Evolutionary conservation across 2,888 invertebrate species (phyloP).

Genomic region (Dryobotodes eremita): DNA sequence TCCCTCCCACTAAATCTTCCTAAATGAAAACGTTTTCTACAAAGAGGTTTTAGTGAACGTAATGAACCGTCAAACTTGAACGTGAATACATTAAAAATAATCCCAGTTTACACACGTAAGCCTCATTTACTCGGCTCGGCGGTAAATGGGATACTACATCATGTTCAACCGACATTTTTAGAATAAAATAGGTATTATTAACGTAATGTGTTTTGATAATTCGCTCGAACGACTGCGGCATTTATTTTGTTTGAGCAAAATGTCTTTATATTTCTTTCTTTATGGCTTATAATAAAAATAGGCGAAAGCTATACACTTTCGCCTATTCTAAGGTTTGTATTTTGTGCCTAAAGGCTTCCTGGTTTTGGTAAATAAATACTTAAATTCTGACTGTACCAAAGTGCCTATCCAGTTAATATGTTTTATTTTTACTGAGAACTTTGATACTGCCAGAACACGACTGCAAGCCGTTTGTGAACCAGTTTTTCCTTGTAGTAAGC

Average conservation of each 20-base stretch:
- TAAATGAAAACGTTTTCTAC: conserved; percentile 41
- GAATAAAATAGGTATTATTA: conserved; percentile 55
- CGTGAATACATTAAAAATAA: conserved; percentile 68
- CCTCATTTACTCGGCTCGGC: conserved; percentile 49
- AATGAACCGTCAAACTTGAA: conserved; percentile 63
- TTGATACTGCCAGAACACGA: background rate
- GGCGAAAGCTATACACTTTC: too few species aligned
- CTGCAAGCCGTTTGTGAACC: background rate
- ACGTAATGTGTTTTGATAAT: conserved; percentile 61
- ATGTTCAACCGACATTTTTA: conserved; percentile 56
- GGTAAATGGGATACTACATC: conserved; percentile 61
- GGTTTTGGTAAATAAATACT: background rate
- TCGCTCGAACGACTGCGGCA: conserved; percentile 41
- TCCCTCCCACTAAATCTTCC: conserved; percentile 35
- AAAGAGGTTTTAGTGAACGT: conserved; percentile 54
- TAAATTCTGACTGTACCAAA: background rate
- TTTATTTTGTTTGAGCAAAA: conserved; percentile 46
- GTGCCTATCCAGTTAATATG: background rate
- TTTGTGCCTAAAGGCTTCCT: conserved; percentile 1
- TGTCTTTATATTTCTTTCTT: conserved; percentile 38
- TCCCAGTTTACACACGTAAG: conserved; percentile 64
- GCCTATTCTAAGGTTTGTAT: conserved; percentile 5
- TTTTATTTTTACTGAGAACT: background rate
- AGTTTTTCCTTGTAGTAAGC: background rate
- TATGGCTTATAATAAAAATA: conserved; percentile 14